These are phyloP conservation scores for Tetramorium bicarinatum DNA, from an alignment of 2,888 invertebrate genomes.

Conservation along the genomic window DNA sequence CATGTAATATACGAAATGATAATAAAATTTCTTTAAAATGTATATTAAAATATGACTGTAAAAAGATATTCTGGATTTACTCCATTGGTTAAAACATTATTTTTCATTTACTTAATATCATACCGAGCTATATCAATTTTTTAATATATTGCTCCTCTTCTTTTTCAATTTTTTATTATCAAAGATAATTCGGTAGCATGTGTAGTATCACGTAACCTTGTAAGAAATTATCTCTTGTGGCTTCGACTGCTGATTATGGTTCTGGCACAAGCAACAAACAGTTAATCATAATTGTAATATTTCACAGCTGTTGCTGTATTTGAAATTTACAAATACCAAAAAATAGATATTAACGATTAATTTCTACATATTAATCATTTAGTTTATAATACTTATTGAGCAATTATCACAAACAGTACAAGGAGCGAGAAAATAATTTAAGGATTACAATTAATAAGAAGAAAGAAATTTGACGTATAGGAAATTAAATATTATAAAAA, in stretches of 20 bases:
- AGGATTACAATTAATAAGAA: not conserved
- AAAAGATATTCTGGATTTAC: not conserved
- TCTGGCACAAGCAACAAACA: constrained; percentile 11
- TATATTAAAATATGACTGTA: not conserved
- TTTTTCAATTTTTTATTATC: not conserved
- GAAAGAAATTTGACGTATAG: not conserved
- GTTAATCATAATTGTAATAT: constrained; percentile 13
- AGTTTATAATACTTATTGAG: not conserved
- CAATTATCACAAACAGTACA: not conserved
- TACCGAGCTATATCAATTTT: not conserved
- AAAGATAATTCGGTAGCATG: not conserved
- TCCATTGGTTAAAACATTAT: not conserved
- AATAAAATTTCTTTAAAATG: not conserved
- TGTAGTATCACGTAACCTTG: constrained; percentile 31
- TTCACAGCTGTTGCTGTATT: not conserved
- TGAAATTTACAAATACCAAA: not conserved
- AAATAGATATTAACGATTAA: not conserved
- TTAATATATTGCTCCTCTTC: not conserved
- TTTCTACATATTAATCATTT: not conserved
- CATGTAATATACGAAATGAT: not conserved
- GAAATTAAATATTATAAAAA: not conserved
- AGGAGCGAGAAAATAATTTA: not conserved
- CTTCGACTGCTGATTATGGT: constrained; percentile 34
- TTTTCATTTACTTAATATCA: not conserved
- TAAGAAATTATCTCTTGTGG: constrained; percentile 37